Evolutionary conservation across 1,140 invertebrate species (phyloP), one percentile per base, ranked within the genome.

Genomic region (Anastrepha ludens): DNA sequence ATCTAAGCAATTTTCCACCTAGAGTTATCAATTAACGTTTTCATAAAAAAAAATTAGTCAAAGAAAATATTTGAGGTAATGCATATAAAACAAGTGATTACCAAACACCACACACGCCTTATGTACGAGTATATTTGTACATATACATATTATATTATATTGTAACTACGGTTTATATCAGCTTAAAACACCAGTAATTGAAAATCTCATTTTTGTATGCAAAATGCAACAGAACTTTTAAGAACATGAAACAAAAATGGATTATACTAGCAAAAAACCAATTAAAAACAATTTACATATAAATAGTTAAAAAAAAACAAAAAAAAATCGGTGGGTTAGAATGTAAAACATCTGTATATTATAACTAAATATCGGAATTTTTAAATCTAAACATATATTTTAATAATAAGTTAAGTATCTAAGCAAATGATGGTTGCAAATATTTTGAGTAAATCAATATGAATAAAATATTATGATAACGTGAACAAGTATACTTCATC

Each of bases 41-140:
- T 67, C 9, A 67, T 39, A 67, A 67, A 62, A 15, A 15, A 62
- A 62, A 17, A 67, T 29, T 67, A 39, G 65, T 8, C 7, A 58
- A 58, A 58, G 7, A 58, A 58, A 58, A 58, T 7, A 8, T 58
- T 58, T 58, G 13, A 13, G 13, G 55, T 8, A 17, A 62, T 17
- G 17, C 41, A 74, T 74, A 44, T 44, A 74, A 74, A 74, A 62
- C 7, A 62, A 62, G 4, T 17, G 60, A 62, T 62, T 62, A 62
- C 15, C 60, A n/a, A 62, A 74, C 67, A 74, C 67, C 67, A 74
- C 39, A 44, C 67, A 74, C 67, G 67, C 67, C 67, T 74, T 74
- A 74, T n/a, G 41, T 74, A 74, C 67, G 39, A 74, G 41, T 44
- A 74, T 74, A 47, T 74, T 44, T 74, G 41, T 74, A 44, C 44